Evolutionary conservation across 1,140 invertebrate genomes (phyloP).

Genomic region (Heliconius eleuchia): DNA sequence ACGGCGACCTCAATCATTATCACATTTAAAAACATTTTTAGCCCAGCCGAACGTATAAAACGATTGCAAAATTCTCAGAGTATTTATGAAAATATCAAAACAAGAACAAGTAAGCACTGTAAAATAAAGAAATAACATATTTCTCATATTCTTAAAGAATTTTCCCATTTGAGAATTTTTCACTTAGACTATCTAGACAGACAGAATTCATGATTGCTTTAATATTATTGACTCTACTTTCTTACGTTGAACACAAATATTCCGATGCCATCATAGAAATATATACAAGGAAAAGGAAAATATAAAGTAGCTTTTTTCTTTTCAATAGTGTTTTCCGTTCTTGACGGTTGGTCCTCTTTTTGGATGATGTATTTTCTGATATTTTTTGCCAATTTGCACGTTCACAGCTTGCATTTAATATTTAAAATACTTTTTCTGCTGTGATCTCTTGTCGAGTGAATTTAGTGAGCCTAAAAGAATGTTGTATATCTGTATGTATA

Average conservation of each 20-base stretch:
- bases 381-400: constrained; percentile 36
- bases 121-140: neutral
- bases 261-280: constrained; percentile 20
- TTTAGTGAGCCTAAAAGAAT: neutral
- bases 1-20: neutral
- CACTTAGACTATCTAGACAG: neutral
- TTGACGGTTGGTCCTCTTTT: constrained; percentile 24
- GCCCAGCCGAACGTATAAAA: neutral
- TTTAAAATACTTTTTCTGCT: neutral
- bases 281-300: constrained; percentile 28
- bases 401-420: constrained; percentile 16
- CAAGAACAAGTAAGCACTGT: neutral
- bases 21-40: neutral
- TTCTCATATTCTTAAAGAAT: neutral
- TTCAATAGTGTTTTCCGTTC: constrained; percentile 38
- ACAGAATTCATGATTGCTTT: constrained; percentile 6
- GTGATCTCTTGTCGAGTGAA: neutral
- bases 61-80: neutral
- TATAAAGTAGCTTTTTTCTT: constrained; percentile 35
- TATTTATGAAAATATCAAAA: neutral
- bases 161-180: neutral
- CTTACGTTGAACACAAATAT: constrained; percentile 12
- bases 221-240: neutral
- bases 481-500: too few species aligned
- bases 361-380: constrained; percentile 31